A percentile compares a stretch with the other conserved stretches of the same genome.
Evolutionary conservation across 2,797 vertebrate genomes (phyloP).

Genomic region (Brotula barbata): DNA sequence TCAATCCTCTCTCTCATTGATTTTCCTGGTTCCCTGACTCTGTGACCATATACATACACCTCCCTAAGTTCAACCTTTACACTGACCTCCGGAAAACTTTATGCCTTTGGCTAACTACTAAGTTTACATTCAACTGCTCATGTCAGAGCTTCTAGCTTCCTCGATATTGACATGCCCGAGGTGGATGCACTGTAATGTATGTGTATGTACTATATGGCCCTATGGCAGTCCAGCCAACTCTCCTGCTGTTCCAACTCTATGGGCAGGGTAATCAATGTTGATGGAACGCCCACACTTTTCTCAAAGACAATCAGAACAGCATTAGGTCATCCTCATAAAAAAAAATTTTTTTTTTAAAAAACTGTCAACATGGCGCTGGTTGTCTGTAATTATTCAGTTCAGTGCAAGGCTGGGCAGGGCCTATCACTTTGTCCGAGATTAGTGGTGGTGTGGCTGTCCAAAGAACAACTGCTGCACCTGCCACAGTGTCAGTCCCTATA

Average conservation of each 20-base stretch:
- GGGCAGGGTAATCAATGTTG: slow-evolving; percentile 62
- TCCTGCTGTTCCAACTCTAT: slow-evolving; percentile 56
- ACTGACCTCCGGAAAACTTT: slow-evolving; percentile 70
- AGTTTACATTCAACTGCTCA: slow-evolving; percentile 57
- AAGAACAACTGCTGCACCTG: slow-evolving; percentile 50
- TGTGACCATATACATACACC: slow-evolving; percentile 60
- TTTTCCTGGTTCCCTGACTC: slow-evolving; percentile 65
- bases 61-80: slow-evolving; percentile 59
- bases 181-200: slow-evolving; percentile 58
- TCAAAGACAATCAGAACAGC: slow-evolving; percentile 47
- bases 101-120: slow-evolving; percentile 56
- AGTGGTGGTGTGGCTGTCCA: slow-evolving; percentile 26
- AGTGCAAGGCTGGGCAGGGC: slow-evolving; percentile 11
- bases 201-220: slow-evolving; percentile 47
- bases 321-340: slow-evolving; percentile 37
- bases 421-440: slow-evolving; percentile 31
- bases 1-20: slow-evolving; percentile 65
- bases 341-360: no score
- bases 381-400: slow-evolving; percentile 31
- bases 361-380: slow-evolving; percentile 39
- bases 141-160: slow-evolving; percentile 53
- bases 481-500: slow-evolving; percentile 24
- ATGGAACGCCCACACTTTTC: slow-evolving; percentile 68
- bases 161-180: slow-evolving; percentile 68
- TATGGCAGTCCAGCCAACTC: slow-evolving; percentile 60